Percentiles rank a stretch among this genome's conserved stretches.
These are phyloP conservation scores for Vesta saturnalis DNA, from an alignment of 2,888 invertebrate species.

Conservation along the genomic window DNA sequence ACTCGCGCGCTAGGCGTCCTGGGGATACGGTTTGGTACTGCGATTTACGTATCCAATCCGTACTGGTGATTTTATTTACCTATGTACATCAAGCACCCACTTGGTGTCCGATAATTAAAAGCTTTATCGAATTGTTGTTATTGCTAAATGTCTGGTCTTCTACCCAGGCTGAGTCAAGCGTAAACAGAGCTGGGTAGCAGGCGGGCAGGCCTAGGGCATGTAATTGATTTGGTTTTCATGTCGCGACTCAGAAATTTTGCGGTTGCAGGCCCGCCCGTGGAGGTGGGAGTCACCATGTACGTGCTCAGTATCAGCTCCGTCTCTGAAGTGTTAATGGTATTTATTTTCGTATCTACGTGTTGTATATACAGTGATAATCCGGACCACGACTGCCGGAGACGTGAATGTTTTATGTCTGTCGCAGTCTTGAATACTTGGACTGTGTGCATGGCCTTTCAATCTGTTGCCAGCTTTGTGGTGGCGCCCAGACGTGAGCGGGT, in stretches of 20 bases:
- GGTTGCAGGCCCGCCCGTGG: conserved; percentile 94
- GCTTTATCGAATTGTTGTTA: conserved; percentile 67
- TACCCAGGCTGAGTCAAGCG: conserved; percentile 52
- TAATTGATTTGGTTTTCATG: conserved; percentile 56
- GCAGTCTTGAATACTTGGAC: conserved; percentile 70
- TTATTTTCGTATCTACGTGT: conserved; percentile 48
- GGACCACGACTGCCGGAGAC: conserved; percentile 42
- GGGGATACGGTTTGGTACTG: conserved; percentile 55
- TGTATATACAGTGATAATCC: conserved; percentile 42
- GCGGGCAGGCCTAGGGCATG: conserved; percentile 59
- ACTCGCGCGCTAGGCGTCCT: conserved; percentile 61
- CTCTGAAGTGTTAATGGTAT: conserved; percentile 97
- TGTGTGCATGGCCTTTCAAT: conserved; percentile 68
- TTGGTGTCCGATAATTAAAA: conserved; percentile 98
- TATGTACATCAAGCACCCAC: conserved; percentile 98
- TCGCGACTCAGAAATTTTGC: conserved; percentile 47
- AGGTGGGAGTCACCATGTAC: conserved; percentile 97
- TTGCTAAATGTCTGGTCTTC: conserved; percentile 50
- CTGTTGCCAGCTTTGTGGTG: conserved; percentile 52
- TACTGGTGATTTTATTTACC: conserved; percentile 92
- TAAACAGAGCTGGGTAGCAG: conserved; percentile 52
- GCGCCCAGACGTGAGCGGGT: conserved; percentile 43
- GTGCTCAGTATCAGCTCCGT: conserved; percentile 98
- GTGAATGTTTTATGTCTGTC: conserved; percentile 56
- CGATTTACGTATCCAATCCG: conserved; percentile 75